Evolutionary conservation across 2,797 vertebrate species (phyloP), one percentile per base, ranked within the genome.

Genomic region (Mionectes olivaceus): DNA sequence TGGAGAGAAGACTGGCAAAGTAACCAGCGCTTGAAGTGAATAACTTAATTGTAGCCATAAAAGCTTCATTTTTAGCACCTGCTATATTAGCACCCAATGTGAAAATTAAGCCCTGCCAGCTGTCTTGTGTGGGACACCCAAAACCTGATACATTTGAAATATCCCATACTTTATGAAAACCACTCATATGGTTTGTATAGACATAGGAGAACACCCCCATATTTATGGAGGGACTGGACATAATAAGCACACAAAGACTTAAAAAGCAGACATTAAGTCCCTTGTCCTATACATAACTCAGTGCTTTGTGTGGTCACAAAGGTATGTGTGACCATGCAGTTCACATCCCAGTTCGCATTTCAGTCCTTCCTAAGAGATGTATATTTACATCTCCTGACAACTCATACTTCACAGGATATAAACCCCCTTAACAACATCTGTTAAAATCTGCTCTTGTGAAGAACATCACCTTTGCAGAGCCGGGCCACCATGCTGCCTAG

Each of bases 101-200:
- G 52, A 83, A 93, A 87, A 88, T 78, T 74, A 93, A 95, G 39
- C 59, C 77, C 59, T 88, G 67, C 63, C 93, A 96, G 92, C 79
- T 94, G 90, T 67, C 88, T 86, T 92, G 83, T 95, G 93, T 97
- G 80, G 87, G 91, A 91, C 94, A 95, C 50, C 63, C 87, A 86
- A 88, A 93, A 91, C 0, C 79, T 63, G 86, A 92, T 84, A 93
- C 9, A 82, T 84, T 84, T 87, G 83, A 94, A 93, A 95, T 86
- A 89, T 65, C 77, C 79, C 65, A 56, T 92, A 79, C 68, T 87
- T 95, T 55, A 83, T 32, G 73, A 94, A 95, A 91, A 95, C 41
- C 19, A 85, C 47, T 93, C 76, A 75, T 19, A 8, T 24, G 25
- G 91, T 95, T 94, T 92, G 84, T 89, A 86, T 46, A 95, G 85